These are phyloP conservation scores for Pachyramphus minor DNA, from an alignment of 2,113 vertebrate species.

Conservation along the genomic window DNA sequence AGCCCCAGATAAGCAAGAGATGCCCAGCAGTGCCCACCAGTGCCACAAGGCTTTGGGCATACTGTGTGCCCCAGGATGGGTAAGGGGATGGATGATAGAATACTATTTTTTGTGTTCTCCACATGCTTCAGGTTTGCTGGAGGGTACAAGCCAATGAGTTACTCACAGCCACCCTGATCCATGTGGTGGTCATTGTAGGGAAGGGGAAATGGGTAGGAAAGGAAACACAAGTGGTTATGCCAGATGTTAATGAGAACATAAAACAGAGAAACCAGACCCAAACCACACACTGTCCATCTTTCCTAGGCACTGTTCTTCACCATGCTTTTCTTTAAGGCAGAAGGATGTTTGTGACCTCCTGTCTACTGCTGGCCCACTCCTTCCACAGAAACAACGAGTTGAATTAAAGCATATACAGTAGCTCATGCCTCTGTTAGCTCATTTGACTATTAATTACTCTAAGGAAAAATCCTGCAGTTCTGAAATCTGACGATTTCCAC, in stretches of 20 bases:
- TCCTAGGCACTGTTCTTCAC: background rate
- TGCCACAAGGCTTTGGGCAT: background rate
- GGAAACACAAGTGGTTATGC: background rate
- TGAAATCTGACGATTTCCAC: background rate
- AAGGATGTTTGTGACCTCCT: background rate
- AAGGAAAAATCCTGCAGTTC: background rate
- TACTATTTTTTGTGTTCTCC: background rate
- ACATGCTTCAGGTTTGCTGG: background rate
- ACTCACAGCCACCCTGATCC: background rate
- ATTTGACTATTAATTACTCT: background rate
- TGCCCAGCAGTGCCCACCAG: background rate
- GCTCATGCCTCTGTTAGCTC: background rate
- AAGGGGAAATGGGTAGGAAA: background rate
- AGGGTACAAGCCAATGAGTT: background rate
- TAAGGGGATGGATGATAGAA: background rate
- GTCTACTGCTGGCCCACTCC: background rate
- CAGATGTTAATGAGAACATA: background rate
- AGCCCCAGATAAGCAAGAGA: background rate
- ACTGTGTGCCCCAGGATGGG: background rate
- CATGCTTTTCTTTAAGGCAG: background rate
- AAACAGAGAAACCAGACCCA: background rate
- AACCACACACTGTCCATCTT: background rate
- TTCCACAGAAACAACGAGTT: background rate
- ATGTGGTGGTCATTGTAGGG: background rate
- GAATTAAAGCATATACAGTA: background rate